A percentile compares a stretch with the other conserved stretches of the same genome.
phyloP scores from a whole-genome alignment of 2,797 vertebrate genomes.

The Poecilia wingei region DNA sequence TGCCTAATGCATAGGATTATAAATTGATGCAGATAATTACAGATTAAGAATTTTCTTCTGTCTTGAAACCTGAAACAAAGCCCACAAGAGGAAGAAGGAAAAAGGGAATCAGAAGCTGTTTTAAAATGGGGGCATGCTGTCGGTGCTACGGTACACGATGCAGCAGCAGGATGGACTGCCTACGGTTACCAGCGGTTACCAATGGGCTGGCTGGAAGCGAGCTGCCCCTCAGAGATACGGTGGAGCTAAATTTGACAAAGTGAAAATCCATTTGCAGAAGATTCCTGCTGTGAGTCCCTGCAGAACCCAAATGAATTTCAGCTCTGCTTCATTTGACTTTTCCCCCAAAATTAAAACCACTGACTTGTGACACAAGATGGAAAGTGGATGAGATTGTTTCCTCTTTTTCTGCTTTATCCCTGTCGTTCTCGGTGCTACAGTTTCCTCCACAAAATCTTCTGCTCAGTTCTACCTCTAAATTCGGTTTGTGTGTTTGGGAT shows the following conservation, averaged over 20 bases:
- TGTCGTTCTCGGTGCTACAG: not conserved
- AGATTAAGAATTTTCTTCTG: not conserved
- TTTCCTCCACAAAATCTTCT: not conserved
- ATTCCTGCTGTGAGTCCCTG: constrained; percentile 37
- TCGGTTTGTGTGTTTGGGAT: not conserved
- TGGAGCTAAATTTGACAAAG: constrained; percentile 51
- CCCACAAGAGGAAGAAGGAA: not conserved
- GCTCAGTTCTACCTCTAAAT: not conserved
- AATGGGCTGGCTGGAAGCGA: constrained; percentile 13
- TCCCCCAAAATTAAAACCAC: constrained; percentile 69
- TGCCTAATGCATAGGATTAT: not conserved
- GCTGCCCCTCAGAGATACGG: constrained; percentile 44
- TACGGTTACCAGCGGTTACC: constrained; percentile 23
- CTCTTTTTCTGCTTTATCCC: not conserved
- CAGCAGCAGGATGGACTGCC: constrained; percentile 15
- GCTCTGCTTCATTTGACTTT: constrained; percentile 69
- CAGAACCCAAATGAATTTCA: constrained; percentile 66
- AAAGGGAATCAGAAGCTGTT: constrained; percentile 7
- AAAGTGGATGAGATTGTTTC: constrained; percentile 21
- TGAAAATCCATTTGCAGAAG: constrained; percentile 59
- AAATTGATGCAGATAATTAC: not conserved
- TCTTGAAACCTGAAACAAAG: constrained; percentile 1
- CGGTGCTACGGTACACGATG: not conserved
- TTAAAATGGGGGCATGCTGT: constrained; percentile 15
- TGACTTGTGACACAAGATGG: constrained; percentile 63